Evolutionary conservation across 2,888 invertebrate species (phyloP).

Genomic region (Hoplodrina ambigua): DNA sequence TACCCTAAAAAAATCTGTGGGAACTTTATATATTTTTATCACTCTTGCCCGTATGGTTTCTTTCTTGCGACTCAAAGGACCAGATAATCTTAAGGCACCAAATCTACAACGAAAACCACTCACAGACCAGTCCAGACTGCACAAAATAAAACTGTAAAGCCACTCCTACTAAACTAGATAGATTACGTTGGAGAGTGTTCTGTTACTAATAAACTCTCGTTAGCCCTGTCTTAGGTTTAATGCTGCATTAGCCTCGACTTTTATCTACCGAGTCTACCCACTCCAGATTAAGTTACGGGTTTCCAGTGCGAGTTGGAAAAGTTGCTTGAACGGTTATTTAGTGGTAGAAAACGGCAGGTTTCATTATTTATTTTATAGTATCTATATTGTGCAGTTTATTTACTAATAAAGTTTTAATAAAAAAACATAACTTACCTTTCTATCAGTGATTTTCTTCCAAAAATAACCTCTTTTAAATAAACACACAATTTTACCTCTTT

Average conservation of each 20-base stretch:
- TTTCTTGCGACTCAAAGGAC: neutral
- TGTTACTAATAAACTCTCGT: conserved; percentile 65
- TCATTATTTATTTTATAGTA: conserved; percentile 4
- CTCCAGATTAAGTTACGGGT: conserved; percentile 55
- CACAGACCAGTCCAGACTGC: conserved; percentile 6
- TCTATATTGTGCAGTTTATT: neutral
- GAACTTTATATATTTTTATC: neutral
- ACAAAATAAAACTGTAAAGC: conserved; percentile 40
- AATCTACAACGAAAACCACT: conserved; percentile 14
- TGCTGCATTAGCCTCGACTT: conserved; percentile 55
- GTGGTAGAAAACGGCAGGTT: conserved; percentile 32
- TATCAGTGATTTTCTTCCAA: too few relatives aligned
- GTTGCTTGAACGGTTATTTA: conserved; percentile 39
- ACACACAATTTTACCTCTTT: too few relatives aligned
- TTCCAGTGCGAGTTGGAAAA: conserved; percentile 44
- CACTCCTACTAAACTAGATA: conserved; percentile 50
- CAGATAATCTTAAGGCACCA: neutral
- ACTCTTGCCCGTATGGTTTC: neutral
- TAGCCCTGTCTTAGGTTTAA: conserved; percentile 59
- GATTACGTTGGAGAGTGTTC: conserved; percentile 52
- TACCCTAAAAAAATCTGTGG: neutral
- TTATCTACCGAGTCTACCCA: conserved; percentile 59
- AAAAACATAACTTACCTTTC: too few relatives aligned
- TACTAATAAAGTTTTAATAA: too few relatives aligned
- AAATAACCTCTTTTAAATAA: too few relatives aligned